These are phyloP conservation scores for Parelbella ahira DNA, from an alignment of 2,888 invertebrate species.

Conservation along the genomic window DNA sequence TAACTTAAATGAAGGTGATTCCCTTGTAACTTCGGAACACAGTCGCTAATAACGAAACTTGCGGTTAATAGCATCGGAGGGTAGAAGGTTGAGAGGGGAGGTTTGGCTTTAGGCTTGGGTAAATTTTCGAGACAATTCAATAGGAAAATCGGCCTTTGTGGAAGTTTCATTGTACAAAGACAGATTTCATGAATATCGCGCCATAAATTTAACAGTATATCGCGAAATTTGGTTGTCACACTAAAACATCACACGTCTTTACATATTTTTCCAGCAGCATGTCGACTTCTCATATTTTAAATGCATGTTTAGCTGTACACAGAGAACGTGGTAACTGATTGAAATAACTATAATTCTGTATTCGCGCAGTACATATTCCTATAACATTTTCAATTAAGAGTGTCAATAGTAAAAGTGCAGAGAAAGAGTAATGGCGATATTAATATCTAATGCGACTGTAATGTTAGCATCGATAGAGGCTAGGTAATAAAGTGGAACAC, in stretches of 20 bases:
- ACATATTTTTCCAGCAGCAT: no score
- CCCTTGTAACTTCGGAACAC: slow-evolving; percentile 70
- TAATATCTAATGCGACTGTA: slow-evolving; percentile 48
- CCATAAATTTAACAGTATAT: no score
- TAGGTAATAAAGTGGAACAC: slow-evolving; percentile 61
- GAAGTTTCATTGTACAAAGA: slow-evolving; percentile 56
- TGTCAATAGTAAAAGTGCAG: slow-evolving; percentile 16
- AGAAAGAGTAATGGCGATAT: slow-evolving; percentile 14
- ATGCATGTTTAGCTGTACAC: no score
- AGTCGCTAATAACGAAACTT: slow-evolving; percentile 77
- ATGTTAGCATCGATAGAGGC: slow-evolving; percentile 53
- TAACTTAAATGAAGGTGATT: slow-evolving; percentile 76
- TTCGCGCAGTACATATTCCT: no score
- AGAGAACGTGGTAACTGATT: no score
- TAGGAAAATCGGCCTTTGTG: slow-evolving; percentile 73
- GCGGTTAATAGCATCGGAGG: slow-evolving; percentile 60
- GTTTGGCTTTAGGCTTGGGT: slow-evolving; percentile 34
- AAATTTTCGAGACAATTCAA: slow-evolving; percentile 70
- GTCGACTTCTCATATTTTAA: no score
- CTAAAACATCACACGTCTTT: no score
- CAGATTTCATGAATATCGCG: slow-evolving; percentile 35
- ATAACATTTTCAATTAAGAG: slow-evolving; percentile 7
- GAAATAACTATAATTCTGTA: no score
- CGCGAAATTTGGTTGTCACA: no score
- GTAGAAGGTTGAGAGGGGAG: slow-evolving; percentile 32